Percentiles rank a stretch among this genome's conserved stretches.
Conservation (phyloP, 2,888 invertebrate genomes). For the Drosophila meridiana region DNA sequence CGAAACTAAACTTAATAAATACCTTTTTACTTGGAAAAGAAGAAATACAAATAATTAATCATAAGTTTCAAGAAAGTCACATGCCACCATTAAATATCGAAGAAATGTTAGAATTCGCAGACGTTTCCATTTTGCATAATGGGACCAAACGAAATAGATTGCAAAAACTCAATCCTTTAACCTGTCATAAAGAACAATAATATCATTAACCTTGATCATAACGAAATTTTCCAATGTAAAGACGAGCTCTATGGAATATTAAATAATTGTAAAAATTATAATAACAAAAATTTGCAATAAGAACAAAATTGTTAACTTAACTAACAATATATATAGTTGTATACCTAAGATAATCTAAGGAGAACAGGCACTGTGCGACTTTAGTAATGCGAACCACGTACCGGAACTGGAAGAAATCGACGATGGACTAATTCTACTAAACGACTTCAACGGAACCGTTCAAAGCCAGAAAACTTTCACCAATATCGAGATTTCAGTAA, state of each 20-base stretch:
- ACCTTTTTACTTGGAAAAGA: neutral
- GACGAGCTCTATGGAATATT: neutral
- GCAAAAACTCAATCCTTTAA: neutral
- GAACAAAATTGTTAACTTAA: neutral
- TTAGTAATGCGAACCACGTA: constrained; percentile 1
- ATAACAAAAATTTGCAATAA: neutral
- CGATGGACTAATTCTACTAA: neutral
- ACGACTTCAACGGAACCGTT: neutral
- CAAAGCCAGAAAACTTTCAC: neutral
- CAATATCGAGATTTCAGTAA: neutral
- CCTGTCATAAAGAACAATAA: neutral
- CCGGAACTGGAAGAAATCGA: neutral
- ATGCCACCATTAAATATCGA: neutral
- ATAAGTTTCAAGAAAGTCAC: neutral
- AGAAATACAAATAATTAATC: constrained; percentile 1
- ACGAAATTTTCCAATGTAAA: neutral
- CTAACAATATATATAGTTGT: neutral
- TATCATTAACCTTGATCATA: neutral
- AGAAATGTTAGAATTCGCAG: constrained; percentile 2
- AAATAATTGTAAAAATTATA: neutral
- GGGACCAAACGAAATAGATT: neutral
- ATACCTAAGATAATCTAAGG: neutral
- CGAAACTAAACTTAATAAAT: neutral
- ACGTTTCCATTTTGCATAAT: neutral
- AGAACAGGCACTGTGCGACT: neutral